A percentile compares a stretch with the other conserved stretches of the same genome.
phyloP scores from a whole-genome alignment of 2,888 invertebrate species.

The Junonia oenone region DNA sequence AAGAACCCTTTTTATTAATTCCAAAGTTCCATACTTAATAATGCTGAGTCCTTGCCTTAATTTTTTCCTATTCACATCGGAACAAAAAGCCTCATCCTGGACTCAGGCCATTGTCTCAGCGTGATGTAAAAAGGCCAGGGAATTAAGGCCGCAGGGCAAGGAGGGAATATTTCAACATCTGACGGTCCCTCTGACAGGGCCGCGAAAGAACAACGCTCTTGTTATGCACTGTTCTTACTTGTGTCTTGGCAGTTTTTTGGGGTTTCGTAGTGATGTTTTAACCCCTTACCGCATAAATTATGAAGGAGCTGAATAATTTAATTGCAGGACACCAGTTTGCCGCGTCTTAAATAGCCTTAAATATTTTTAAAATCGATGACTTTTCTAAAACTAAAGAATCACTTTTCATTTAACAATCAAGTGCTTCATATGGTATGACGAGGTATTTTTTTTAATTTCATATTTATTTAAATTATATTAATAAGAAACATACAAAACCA shows the following conservation, averaged over 20 bases:
- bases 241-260: background rate
- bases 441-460: no score
- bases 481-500: no score
- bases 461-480: no score
- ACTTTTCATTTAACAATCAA: no score
- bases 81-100: slow-evolving; percentile 23
- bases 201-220: slow-evolving; percentile 9
- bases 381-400: no score
- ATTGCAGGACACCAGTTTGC: no score
- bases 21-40: slow-evolving; percentile 19
- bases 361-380: no score
- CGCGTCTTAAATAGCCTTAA: no score
- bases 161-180: slow-evolving; percentile 23
- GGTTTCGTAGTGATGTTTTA: background rate
- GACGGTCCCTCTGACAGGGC: slow-evolving; percentile 18
- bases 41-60: slow-evolving; percentile 16
- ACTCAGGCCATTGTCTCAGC: slow-evolving; percentile 22
- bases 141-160: slow-evolving; percentile 18
- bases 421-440: no score
- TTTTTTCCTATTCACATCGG: slow-evolving; percentile 20
- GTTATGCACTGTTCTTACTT: background rate
- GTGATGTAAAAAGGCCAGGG: slow-evolving; percentile 21
- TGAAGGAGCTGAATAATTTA: no score
- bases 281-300: no score
- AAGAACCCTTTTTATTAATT: background rate